These are phyloP conservation scores for Cataglyphis rosenhaueri DNA, from an alignment of 2,888 invertebrate genomes.

Conservation along the genomic window DNA sequence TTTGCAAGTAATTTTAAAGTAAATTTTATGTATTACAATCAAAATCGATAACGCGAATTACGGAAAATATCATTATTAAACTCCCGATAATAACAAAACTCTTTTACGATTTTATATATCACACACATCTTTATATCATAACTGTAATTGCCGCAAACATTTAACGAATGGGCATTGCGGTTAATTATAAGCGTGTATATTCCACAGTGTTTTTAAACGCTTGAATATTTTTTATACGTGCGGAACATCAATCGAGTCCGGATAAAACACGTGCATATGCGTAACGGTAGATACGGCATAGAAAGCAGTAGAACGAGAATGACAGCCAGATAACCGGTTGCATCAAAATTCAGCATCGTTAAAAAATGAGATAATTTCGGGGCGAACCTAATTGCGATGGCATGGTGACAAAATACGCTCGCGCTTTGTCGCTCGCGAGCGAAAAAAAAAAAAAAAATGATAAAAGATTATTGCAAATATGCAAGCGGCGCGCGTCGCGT, in stretches of 20 bases:
- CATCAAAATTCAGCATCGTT: constrained; percentile 65
- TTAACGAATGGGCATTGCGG: constrained; percentile 43
- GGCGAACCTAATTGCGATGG: constrained; percentile 62
- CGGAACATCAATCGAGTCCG: constrained; percentile 63
- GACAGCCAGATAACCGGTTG: constrained; percentile 28
- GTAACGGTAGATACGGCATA: constrained; percentile 45
- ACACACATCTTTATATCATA: constrained; percentile 32
- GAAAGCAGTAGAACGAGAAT: constrained; percentile 18
- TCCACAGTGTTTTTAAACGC: constrained; percentile 47
- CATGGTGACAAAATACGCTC: constrained; percentile 56
- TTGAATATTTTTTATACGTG: constrained; percentile 60
- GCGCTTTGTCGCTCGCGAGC: constrained; percentile 34
- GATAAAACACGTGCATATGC: constrained; percentile 60
- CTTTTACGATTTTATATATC: constrained; percentile 31
- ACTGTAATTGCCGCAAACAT: constrained; percentile 44
- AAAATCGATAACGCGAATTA: constrained; percentile 17
- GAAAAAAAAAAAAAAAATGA: not conserved
- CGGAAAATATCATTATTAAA: constrained; percentile 35
- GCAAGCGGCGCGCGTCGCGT: constrained; percentile 49
- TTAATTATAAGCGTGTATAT: constrained; percentile 48
- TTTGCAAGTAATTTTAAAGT: not conserved
- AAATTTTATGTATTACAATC: not conserved
- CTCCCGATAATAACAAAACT: constrained; percentile 34
- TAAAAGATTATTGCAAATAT: constrained; percentile 67
- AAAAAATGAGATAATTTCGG: constrained; percentile 68